Evolutionary conservation across 1,140 invertebrate genomes (phyloP).

Genomic region (Forficula auricularia): DNA sequence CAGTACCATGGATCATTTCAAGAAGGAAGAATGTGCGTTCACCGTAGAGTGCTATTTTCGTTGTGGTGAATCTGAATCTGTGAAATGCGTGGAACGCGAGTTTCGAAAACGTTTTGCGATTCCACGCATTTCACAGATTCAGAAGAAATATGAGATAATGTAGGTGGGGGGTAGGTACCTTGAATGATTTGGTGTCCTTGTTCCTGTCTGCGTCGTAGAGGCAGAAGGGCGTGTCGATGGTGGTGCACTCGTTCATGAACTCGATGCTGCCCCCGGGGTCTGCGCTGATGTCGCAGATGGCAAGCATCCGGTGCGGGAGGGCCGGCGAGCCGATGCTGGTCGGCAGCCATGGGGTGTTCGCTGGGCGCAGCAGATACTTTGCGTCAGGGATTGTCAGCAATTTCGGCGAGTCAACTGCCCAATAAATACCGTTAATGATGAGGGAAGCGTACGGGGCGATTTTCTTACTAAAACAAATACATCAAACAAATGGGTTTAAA

Average conservation of each 20-base stretch:
- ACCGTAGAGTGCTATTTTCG: too few relatives aligned
- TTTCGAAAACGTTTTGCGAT: too few relatives aligned
- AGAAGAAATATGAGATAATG: too few relatives aligned
- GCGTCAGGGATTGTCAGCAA: constrained; percentile 94
- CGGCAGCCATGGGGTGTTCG: constrained; percentile 82
- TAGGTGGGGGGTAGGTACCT: too few relatives aligned
- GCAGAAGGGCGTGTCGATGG: constrained; percentile 96
- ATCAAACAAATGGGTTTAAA: too few relatives aligned
- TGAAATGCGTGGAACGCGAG: too few relatives aligned
- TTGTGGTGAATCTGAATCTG: too few relatives aligned
- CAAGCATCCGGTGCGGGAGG: constrained; percentile 74
- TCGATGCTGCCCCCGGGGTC: constrained; percentile 98
- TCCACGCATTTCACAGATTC: too few relatives aligned
- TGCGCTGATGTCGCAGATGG: constrained; percentile 95
- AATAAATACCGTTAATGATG: constrained; percentile 96
- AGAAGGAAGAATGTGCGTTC: too few relatives aligned
- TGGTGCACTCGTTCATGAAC: constrained; percentile 99
- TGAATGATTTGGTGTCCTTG: constrained; percentile 62
- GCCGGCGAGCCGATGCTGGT: constrained; percentile 66
- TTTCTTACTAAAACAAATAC: constrained; percentile 23
- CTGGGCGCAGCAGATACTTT: constrained; percentile 75
- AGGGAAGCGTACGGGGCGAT: constrained; percentile 95
- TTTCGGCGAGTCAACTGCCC: constrained; percentile 91
- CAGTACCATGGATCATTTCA: too few relatives aligned
- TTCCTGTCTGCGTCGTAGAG: constrained; percentile 97